Evolutionary conservation across 2,888 invertebrate species (phyloP).

Genomic region (Nemapogon koenigi): DNA sequence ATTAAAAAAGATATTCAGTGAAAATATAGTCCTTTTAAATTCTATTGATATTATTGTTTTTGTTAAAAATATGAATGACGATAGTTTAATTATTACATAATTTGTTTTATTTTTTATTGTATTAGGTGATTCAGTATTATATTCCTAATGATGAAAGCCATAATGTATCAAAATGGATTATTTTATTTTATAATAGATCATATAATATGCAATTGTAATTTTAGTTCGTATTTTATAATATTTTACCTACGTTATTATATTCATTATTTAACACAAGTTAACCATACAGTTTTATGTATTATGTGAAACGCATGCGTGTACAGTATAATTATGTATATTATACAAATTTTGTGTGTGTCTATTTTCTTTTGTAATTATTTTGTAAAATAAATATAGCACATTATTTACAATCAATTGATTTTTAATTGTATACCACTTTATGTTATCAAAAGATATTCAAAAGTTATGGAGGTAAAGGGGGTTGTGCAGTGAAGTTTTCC

Average conservation of each 20-base stretch:
- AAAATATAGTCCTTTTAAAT: no score
- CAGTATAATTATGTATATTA: no score
- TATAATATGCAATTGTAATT: no score
- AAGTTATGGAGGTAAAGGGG: no score
- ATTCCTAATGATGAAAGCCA: slow-evolving; percentile 47
- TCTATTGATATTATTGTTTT: no score
- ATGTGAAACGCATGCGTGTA: slow-evolving; percentile 56
- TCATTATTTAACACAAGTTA: slow-evolving; percentile 25
- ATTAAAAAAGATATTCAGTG: no score
- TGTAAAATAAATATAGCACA: slow-evolving; percentile 65
- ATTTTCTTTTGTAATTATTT: slow-evolving; percentile 62
- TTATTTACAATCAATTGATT: slow-evolving; percentile 47
- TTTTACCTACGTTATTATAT: slow-evolving; percentile 28
- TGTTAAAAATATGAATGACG: no score
- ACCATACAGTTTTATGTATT: slow-evolving; percentile 31
- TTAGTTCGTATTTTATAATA: slow-evolving; percentile 30
- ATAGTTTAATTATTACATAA: no score
- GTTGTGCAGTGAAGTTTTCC: no score
- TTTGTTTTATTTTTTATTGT: no score
- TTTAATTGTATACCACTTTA: no score
- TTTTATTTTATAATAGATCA: slow-evolving; percentile 34
- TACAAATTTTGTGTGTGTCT: slow-evolving; percentile 56
- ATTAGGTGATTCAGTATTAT: slow-evolving; percentile 63
- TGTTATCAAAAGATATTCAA: no score
- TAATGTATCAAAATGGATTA: slow-evolving; percentile 55